phyloP scores from a whole-genome alignment of 2,113 vertebrate species.

The Erinaceus europaeus region DNA sequence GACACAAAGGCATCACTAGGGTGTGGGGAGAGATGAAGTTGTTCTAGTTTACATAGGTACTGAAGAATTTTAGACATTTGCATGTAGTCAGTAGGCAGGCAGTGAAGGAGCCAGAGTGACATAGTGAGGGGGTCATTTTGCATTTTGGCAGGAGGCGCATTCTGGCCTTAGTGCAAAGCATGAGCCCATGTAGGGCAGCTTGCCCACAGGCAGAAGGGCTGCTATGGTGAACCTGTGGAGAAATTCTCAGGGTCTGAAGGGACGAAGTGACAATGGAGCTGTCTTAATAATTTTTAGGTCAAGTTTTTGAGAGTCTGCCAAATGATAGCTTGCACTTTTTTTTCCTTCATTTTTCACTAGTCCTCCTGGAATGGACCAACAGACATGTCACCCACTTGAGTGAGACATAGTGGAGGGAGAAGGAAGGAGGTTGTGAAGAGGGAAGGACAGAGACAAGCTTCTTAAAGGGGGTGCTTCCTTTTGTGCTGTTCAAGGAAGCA shows the following conservation, averaged over 20 bases:
- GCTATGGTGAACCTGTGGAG: background rate
- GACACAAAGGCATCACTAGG: background rate
- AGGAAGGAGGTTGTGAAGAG: background rate
- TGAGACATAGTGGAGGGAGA: background rate
- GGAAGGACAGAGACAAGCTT: slow-evolving; percentile 27
- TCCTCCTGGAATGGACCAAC: slow-evolving; percentile 40
- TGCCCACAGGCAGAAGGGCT: background rate
- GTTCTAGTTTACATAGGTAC: background rate
- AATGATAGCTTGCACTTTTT: slow-evolving; percentile 54
- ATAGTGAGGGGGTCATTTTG: background rate
- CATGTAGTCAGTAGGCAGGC: background rate
- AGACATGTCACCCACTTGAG: slow-evolving; percentile 51
- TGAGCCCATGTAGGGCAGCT: background rate
- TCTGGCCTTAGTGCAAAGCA: background rate
- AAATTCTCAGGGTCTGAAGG: background rate
- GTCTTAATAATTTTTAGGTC: slow-evolving; percentile 68
- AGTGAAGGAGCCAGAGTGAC: background rate
- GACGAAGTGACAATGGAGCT: slow-evolving; percentile 10
- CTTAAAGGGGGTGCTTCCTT: slow-evolving; percentile 62
- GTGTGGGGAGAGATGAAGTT: background rate
- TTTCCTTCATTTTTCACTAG: slow-evolving; percentile 54
- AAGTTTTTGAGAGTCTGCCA: slow-evolving; percentile 59
- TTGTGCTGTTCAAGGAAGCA: slow-evolving; percentile 59
- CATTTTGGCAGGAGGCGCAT: background rate
- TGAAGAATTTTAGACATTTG: background rate